Conservation (phyloP, 2,888 invertebrate species). For the Teleiodes luculella region DNA sequence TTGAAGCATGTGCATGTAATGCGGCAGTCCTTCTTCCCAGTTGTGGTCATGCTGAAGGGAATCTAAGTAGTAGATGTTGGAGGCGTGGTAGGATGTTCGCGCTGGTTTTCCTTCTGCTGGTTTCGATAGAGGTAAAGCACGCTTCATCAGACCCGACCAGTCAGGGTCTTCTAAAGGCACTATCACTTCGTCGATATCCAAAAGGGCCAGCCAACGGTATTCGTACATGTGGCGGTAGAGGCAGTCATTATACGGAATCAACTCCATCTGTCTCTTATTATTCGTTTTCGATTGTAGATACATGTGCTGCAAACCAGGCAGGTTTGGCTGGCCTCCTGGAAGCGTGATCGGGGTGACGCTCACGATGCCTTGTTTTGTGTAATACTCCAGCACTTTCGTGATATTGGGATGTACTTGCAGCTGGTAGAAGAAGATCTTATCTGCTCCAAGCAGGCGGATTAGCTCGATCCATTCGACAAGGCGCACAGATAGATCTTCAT, state of each 20-base stretch:
- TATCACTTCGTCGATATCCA: conserved; percentile 97
- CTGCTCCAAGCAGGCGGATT: conserved; percentile 90
- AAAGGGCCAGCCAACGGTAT: conserved; percentile 92
- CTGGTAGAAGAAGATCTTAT: conserved; percentile 94
- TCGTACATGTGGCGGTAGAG: conserved; percentile 94
- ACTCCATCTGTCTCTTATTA: conserved; percentile 95
- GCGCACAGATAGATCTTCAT: conserved; percentile 93
- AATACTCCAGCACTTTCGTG: conserved; percentile 86
- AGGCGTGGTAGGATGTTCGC: conserved; percentile 90
- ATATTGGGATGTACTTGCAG: conserved; percentile 95
- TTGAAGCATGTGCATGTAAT: conserved; percentile 95
- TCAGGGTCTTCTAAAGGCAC: conserved; percentile 87
- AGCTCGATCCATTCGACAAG: conserved; percentile 97
- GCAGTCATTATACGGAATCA: conserved; percentile 98
- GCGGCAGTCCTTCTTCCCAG: conserved; percentile 87
- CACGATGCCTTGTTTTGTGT: conserved; percentile 82
- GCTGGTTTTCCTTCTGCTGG: conserved; percentile 69
- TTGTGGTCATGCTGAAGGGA: conserved; percentile 89
- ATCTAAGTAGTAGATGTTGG: conserved; percentile 96
- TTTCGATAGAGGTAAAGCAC: conserved; percentile 82
- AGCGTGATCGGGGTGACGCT: conserved; percentile 89
- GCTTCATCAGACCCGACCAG: conserved; percentile 89
- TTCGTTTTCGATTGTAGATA: conserved; percentile 94
- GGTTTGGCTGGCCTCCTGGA: conserved; percentile 94
- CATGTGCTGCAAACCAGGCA: conserved; percentile 91